phyloP scores from a whole-genome alignment of 2,797 vertebrate genomes.

The Eleutherodactylus coqui region DNA sequence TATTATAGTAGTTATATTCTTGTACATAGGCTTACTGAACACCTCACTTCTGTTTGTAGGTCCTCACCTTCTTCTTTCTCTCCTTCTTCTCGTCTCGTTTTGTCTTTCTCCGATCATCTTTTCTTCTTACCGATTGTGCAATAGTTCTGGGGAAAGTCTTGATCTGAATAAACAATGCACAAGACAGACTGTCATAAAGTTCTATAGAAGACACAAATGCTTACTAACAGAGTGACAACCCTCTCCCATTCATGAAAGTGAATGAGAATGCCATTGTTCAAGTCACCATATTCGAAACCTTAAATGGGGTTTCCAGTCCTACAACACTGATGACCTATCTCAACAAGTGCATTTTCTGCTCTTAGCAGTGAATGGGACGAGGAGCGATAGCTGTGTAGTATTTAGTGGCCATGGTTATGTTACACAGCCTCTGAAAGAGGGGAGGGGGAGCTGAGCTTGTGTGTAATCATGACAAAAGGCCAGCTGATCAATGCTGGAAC shows the following conservation, averaged over 20 bases:
- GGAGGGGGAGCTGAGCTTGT: no score
- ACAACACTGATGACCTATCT: no score
- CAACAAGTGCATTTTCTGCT: no score
- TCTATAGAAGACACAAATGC: neutral
- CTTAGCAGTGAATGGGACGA: no score
- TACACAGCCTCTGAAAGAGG: no score
- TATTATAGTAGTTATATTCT: neutral
- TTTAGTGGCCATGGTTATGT: no score
- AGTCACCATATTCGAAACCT: neutral
- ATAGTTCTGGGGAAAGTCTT: constrained; percentile 87
- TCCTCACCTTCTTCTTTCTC: constrained; percentile 82
- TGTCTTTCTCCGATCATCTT: constrained; percentile 84
- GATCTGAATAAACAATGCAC: constrained; percentile 69
- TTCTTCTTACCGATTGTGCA: constrained; percentile 84
- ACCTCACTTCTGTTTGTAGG: neutral
- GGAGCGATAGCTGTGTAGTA: no score
- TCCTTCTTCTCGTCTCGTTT: constrained; percentile 84
- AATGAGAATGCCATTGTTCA: neutral
- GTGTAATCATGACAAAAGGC: no score
- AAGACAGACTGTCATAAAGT: rapidly evolving
- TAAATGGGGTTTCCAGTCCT: no score
- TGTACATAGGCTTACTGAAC: neutral
- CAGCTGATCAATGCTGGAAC: no score
- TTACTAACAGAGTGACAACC: no score
- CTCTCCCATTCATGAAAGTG: neutral